Conservation (phyloP, 2,797 vertebrate genomes). For the Iguana delicatissima region DNA sequence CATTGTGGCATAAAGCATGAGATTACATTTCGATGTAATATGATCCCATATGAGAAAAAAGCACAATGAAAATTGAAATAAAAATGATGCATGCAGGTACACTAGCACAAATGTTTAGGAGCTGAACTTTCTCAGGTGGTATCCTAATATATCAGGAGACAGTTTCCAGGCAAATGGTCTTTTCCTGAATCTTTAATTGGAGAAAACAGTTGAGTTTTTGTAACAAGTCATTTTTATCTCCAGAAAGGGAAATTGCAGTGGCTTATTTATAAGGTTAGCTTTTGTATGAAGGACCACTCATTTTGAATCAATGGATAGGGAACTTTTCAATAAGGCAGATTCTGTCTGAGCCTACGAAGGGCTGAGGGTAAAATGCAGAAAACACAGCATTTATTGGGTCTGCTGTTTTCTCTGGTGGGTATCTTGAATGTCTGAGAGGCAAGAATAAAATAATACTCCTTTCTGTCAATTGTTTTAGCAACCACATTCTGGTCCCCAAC, state of each 20-base stretch:
- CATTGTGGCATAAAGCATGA: not conserved
- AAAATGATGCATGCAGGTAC: not conserved
- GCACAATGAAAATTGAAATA: not conserved
- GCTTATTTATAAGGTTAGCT: not conserved
- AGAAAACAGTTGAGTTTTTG: not conserved
- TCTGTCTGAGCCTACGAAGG: not conserved
- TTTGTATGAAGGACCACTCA: not conserved
- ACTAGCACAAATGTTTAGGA: not conserved
- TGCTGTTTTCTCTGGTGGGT: not conserved
- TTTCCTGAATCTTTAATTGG: not conserved
- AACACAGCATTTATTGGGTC: not conserved
- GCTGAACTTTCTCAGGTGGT: not conserved
- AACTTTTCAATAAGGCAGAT: not conserved
- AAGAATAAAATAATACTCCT: not conserved
- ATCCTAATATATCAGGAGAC: not conserved
- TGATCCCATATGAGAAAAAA: not conserved
- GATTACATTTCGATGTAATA: not conserved
- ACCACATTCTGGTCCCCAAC: conserved; percentile 52
- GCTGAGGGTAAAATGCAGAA: not conserved
- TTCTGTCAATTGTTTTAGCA: conserved; percentile 58
- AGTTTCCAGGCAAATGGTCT: not conserved
- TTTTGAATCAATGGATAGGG: not conserved
- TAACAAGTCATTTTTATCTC: not conserved
- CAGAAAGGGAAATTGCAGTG: not conserved
- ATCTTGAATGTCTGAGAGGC: not conserved